Base-by-base conservation (phyloP, 1,140 invertebrate species). In the Megalopta genalis region DNA sequence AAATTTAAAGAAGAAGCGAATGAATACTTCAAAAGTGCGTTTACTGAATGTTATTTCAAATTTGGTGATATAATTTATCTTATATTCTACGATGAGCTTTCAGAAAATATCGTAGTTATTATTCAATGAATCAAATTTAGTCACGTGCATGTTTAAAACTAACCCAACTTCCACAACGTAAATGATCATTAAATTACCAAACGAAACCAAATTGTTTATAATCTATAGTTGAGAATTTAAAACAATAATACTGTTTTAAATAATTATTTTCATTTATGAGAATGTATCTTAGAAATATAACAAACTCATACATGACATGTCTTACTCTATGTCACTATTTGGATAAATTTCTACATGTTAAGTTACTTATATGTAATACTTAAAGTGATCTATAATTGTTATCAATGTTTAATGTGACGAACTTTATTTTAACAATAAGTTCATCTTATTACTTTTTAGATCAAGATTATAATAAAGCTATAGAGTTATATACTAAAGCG, bases 401-500 rank as follows among this genome's bases (percentile, higher is more conserved):
- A 25, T 54, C 12, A 54, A 49, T 8, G 59, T 46, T 42, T 64
- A 75, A 70, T 69, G 52, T 32, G 49, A 39, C 62, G 9, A 18
- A 46, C 63, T 52, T 18, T 18, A 16, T 49, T 16, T 25, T 12
- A n/a, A 18, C 9, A 5, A 77, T 62, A 59, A 9, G 4, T 27
- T 6, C 54, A 10, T 62, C 21, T 78, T 32, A 42, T 74, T 81
- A 14, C 16, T 49, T 85, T 81, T 65, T 94, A 99, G 98, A 97
- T 89, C 96, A 98, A 95, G 95, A 97, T 86, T 99, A 97, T 92
- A 94, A 96, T 84, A 94, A 95, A 92, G 98, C 99, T 64, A 98
- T 99, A 84, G 96, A 97, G 75, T 94, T 97, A 70, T 99, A 99
- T 93, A 95, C 96, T 83, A 95, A 97, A 95, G 98, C 98, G 81